Evolutionary conservation across 2,113 vertebrate genomes (phyloP).

Genomic region (Archocentrus centrarchus): DNA sequence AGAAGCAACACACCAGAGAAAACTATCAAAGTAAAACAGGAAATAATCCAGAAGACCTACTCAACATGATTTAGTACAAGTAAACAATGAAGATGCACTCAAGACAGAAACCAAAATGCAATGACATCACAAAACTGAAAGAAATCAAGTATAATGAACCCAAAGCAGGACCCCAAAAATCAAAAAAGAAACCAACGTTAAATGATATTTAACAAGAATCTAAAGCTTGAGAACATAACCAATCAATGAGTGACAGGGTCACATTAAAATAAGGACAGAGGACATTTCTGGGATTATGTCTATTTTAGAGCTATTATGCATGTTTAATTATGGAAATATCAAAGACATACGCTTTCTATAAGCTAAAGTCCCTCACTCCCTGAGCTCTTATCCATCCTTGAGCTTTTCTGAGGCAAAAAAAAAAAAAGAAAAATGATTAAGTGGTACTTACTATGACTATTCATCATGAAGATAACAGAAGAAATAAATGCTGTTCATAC

Average conservation of each 20-base stretch:
- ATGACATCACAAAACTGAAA: not conserved
- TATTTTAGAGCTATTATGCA: not conserved
- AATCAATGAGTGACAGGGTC: not conserved
- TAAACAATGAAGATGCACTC: not conserved
- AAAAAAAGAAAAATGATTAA: not conserved
- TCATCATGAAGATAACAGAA: not conserved
- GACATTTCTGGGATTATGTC: not conserved
- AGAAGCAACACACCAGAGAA: no score
- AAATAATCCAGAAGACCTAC: not conserved
- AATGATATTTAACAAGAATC: not conserved
- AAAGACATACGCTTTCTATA: not conserved
- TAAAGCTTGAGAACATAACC: not conserved
- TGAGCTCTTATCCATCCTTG: not conserved
- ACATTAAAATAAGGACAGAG: not conserved
- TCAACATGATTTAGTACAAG: not conserved
- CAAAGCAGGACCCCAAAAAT: not conserved
- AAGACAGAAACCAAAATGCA: not conserved
- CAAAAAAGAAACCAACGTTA: not conserved
- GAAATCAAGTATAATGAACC: not conserved
- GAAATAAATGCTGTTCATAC: constrained; percentile 1
- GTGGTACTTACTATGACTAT: constrained; percentile 5
- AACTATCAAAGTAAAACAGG: constrained; percentile 6
- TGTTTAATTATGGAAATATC: not conserved
- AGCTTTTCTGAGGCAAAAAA: constrained; percentile 8
- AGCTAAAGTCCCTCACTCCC: not conserved